These are phyloP conservation scores for Oegoconia quadripuncta DNA, from an alignment of 2,888 invertebrate genomes.

Conservation along the genomic window DNA sequence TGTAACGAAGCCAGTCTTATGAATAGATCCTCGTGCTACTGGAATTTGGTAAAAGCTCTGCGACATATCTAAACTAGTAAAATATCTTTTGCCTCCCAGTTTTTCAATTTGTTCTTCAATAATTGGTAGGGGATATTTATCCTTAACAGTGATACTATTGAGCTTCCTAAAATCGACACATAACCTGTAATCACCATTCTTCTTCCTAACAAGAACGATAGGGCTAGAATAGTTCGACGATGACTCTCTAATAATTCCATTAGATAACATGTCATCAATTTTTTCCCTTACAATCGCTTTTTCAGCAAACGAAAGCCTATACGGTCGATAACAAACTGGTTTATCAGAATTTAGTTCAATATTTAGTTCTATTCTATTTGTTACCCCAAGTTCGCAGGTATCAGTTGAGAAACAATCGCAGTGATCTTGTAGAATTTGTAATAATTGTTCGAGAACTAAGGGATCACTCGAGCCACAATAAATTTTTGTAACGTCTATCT, in stretches of 20 bases:
- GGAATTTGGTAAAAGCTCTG: slow-evolving; percentile 3
- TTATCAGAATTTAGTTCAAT: slow-evolving; percentile 4
- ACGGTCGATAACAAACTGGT: slow-evolving; percentile 6
- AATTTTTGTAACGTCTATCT: not conserved
- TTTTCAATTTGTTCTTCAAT: slow-evolving; percentile 8
- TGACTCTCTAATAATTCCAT: slow-evolving; percentile 1
- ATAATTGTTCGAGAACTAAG: not conserved
- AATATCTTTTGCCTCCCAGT: not conserved
- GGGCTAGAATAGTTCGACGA: slow-evolving; percentile 2
- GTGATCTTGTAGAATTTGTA: not conserved
- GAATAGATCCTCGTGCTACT: not conserved
- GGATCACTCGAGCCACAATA: not conserved
- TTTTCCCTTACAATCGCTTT: slow-evolving; percentile 1
- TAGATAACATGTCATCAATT: slow-evolving; percentile 2
- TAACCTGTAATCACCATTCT: slow-evolving; percentile 2
- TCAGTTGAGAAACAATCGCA: not conserved
- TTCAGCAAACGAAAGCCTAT: slow-evolving; percentile 5
- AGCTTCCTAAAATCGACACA: slow-evolving; percentile 8
- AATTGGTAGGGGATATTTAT: slow-evolving; percentile 6
- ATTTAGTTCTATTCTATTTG: not conserved
- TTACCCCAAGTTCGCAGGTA: not conserved
- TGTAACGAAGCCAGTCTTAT: slow-evolving; percentile 4
- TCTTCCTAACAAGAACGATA: slow-evolving; percentile 8
- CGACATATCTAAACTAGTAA: slow-evolving; percentile 1
- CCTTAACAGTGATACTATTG: slow-evolving; percentile 5